A percentile compares a stretch with the other conserved stretches of the same genome.
These are phyloP conservation scores for Triplophysa rosa DNA, from an alignment of 2,113 vertebrate species.

Conservation along the genomic window DNA sequence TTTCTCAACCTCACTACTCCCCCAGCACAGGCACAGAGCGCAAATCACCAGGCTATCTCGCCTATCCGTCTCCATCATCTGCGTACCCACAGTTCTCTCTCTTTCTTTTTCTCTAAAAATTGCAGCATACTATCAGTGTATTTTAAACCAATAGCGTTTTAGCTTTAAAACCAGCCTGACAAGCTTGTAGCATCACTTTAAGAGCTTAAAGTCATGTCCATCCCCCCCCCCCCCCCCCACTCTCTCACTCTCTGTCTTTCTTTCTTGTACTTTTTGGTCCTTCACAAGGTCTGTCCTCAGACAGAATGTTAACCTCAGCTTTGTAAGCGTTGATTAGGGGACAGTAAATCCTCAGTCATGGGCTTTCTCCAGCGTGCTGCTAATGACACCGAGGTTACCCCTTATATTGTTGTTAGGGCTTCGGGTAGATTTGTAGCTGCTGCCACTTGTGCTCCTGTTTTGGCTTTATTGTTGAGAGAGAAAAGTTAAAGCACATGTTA, in stretches of 20 bases:
- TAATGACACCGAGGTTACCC: constrained; percentile 61
- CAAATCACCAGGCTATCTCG: constrained; percentile 23
- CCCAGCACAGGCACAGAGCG: constrained; percentile 26
- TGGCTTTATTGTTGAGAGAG: constrained; percentile 2
- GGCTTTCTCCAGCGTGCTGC: constrained; percentile 53
- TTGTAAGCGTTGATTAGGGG: constrained; percentile 59
- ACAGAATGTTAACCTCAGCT: constrained; percentile 47
- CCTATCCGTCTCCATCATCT: constrained; percentile 53
- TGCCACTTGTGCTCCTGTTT: constrained; percentile 29
- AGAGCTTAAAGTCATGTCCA: constrained; percentile 41
- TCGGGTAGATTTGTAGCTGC: constrained; percentile 50
- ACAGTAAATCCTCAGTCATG: constrained; percentile 54
- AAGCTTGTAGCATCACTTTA: constrained; percentile 21
- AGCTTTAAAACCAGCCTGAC: constrained; percentile 11
- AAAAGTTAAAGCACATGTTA: constrained; percentile 23
- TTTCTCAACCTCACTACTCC: not conserved
- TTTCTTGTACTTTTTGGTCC: not conserved
- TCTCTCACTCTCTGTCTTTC: not conserved
- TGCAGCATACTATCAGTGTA: constrained; percentile 4
- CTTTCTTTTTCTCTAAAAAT: constrained; percentile 41
- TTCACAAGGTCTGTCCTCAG: constrained; percentile 22
- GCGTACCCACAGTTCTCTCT: constrained; percentile 46
- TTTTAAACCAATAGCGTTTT: constrained; percentile 7
- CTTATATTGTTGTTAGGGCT: constrained; percentile 50
- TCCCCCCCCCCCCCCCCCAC: too few species aligned